These are phyloP conservation scores for Conchocele bisecta DNA, from an alignment of 2,888 invertebrate species.

Conservation along the genomic window DNA sequence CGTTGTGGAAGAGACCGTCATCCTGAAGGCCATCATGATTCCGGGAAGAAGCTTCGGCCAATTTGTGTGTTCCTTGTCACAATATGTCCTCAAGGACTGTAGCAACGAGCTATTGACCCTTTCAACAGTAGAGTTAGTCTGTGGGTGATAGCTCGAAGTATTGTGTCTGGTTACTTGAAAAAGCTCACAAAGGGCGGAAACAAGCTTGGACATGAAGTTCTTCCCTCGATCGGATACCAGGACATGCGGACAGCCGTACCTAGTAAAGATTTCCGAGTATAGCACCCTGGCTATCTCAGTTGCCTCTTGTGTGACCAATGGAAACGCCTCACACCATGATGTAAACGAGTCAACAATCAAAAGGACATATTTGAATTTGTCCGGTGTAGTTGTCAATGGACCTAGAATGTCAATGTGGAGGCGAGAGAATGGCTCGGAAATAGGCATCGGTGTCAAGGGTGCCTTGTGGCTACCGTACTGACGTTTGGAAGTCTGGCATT, in stretches of 20 bases:
- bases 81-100: slow-evolving; percentile 24
- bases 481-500: slow-evolving; percentile 45
- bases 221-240: slow-evolving; percentile 50
- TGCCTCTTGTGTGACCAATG: slow-evolving; percentile 36
- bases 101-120: slow-evolving; percentile 8
- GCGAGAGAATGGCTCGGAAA: slow-evolving; percentile 11
- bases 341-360: neutral
- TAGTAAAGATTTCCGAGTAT: slow-evolving; percentile 46
- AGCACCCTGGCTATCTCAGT: slow-evolving; percentile 49
- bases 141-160: slow-evolving; percentile 31
- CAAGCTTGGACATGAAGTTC: slow-evolving; percentile 37
- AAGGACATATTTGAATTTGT: slow-evolving; percentile 16
- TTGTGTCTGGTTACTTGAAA: slow-evolving; percentile 43
- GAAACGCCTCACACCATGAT: neutral
- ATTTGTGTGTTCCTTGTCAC: slow-evolving; percentile 22
- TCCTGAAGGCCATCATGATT: slow-evolving; percentile 30
- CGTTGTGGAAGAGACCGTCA: slow-evolving; percentile 12
- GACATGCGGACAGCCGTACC: slow-evolving; percentile 46
- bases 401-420: slow-evolving; percentile 55
- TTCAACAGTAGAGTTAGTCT: slow-evolving; percentile 26
- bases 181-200: slow-evolving; percentile 30
- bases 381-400: slow-evolving; percentile 8
- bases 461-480: slow-evolving; percentile 12
- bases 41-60: slow-evolving; percentile 39
- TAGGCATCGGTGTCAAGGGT: slow-evolving; percentile 32